Evolutionary conservation across 1,140 invertebrate species (phyloP), one percentile per base, ranked within the genome.

Genomic region (Stratiolaelaps scimitus): DNA sequence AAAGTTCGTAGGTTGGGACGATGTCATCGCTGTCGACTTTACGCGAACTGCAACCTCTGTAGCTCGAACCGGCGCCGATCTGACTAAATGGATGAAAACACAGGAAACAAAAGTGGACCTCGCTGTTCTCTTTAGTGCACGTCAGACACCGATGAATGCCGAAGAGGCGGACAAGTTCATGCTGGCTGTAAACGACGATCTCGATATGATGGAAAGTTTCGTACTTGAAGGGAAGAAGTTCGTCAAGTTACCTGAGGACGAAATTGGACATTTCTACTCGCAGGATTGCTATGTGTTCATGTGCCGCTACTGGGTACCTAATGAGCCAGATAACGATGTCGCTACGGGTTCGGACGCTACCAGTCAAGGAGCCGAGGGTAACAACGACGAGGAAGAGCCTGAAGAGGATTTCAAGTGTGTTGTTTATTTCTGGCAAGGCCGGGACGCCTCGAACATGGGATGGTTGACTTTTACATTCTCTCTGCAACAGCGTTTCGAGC

Each of bases 381-480:
- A 77, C 2, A 79, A 81, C 1, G 83, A 85, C 43, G 78, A 80
- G 34, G 80, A 81, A 34, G 81, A 82, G 46, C 80, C 81, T 44
- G 86, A 89, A 72, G 89, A 92, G 71, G 88, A 94, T 74, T 91
- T 88, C 70, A 88, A 95, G 72, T 96, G 90, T 78, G 89, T 95
- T 43, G 93, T 98, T 7, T 98, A 98, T 75, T 99, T 99, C 77
- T 99, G 95, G 95, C 95, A 99, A 80, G 92, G 93, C 0, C 78
- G 95, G 69, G 86, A 95, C 73, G 93, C 95, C 2, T 86, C 87
- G 48, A 98, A 98, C 77, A 98, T 98, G 92, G 95, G 94, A 23
- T 98, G 94, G 94, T 80, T 98, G 0, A 97, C 92, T 7, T 99
- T 99, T 77, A 98, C 94, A 0, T 98, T 98, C 77, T 86, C 88